Conservation (phyloP, 2,888 invertebrate genomes). For the Eupithecia subumbrata region DNA sequence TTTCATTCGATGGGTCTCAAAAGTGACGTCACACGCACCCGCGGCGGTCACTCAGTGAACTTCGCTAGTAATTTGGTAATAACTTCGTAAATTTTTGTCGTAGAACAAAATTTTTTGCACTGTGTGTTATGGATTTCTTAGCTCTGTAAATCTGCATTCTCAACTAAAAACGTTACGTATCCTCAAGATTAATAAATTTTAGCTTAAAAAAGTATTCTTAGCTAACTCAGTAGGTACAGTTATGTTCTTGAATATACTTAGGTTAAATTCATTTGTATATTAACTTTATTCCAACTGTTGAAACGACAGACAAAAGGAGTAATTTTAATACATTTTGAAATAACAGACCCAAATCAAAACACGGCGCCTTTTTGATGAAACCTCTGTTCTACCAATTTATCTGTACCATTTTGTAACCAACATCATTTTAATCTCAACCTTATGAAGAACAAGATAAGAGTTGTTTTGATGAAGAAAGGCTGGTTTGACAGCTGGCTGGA, state of each 20-base stretch:
- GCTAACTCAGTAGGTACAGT: not conserved
- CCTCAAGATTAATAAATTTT: no score
- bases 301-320: slow-evolving; percentile 35
- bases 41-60: no score
- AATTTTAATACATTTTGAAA: slow-evolving; percentile 55
- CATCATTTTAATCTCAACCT: slow-evolving; percentile 37
- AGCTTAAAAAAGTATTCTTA: no score
- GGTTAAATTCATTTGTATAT: not conserved
- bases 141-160: no score
- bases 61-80: no score
- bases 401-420: slow-evolving; percentile 14
- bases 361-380: slow-evolving; percentile 59
- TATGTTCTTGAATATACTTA: not conserved
- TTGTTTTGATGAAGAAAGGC: not conserved
- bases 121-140: no score
- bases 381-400: slow-evolving; percentile 46
- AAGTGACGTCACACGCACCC: no score
- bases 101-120: no score
- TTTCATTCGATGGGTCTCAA: no score
- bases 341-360: slow-evolving; percentile 71
- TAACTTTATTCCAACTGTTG: slow-evolving; percentile 28
- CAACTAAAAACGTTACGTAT: no score
- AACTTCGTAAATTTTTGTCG: no score
- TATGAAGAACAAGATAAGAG: slow-evolving; percentile 35
- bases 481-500: slow-evolving; percentile 37